phyloP scores from a whole-genome alignment of 1,140 invertebrate species.

The Chymomyza costata region DNA sequence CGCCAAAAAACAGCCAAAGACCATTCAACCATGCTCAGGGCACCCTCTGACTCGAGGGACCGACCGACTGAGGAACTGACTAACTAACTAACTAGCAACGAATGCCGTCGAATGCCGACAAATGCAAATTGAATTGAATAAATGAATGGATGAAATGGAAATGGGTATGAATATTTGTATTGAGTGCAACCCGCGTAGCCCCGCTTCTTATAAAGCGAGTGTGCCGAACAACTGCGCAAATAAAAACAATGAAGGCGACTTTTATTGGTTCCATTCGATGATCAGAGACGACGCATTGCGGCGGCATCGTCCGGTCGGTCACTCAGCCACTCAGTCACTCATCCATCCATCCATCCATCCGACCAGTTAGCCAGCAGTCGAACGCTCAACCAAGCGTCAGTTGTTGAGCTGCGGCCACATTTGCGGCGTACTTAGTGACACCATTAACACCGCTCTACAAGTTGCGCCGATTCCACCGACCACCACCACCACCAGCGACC shows the following conservation, averaged over 20 bases:
- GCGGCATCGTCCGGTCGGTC: slow-evolving; percentile 32
- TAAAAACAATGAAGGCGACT: slow-evolving; percentile 70
- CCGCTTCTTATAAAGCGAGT: neutral
- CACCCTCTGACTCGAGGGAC: neutral
- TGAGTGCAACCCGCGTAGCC: slow-evolving; percentile 35
- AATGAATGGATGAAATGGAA: slow-evolving; percentile 54
- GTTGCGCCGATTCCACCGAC: neutral
- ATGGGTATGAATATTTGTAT: slow-evolving; percentile 14
- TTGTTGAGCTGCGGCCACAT: slow-evolving; percentile 4
- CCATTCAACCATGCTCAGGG: slow-evolving; percentile 49
- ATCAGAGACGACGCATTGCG: slow-evolving; percentile 41
- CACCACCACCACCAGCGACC: slow-evolving; percentile 11
- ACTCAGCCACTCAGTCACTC: too few relatives aligned
- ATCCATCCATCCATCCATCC: too few relatives aligned
- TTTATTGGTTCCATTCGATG: slow-evolving; percentile 75
- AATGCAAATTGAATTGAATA: slow-evolving; percentile 65
- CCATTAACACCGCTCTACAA: slow-evolving; percentile 52
- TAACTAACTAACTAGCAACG: slow-evolving; percentile 1
- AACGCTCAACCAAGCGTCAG: slow-evolving; percentile 21
- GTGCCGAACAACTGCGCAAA: slow-evolving; percentile 49
- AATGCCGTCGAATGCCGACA: slow-evolving; percentile 1
- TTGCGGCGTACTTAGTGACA: slow-evolving; percentile 72
- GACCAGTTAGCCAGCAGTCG: too few relatives aligned
- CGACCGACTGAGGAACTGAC: slow-evolving; percentile 12
- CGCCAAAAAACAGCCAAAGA: neutral